Base-by-base conservation (phyloP, 2,888 invertebrate genomes). In the Callosobruchus maculatus region DNA sequence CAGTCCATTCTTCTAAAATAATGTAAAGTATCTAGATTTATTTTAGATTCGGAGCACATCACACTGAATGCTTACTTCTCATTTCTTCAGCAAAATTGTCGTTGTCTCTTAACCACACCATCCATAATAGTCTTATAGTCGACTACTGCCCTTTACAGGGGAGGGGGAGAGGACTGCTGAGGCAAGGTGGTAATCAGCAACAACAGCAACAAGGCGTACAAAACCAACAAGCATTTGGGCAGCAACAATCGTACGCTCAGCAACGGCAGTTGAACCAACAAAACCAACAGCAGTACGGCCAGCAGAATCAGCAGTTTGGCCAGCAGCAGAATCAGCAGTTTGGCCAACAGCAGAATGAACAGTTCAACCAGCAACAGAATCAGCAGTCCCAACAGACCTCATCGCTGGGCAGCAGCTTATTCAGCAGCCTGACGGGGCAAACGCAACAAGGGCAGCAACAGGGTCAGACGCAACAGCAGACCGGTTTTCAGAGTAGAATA, bases 91-190 rank as follows among this genome's bases (percentile, higher is more conserved):
- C 49, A 49, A 7, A 13, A 49, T 49, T 18, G 13, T 49, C 3
- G 26, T 26, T 26, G 7, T 49, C 4, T 18, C 9, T 9, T 9
- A 30, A 30, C 9, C 30, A 30, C 30, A 30, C 3, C 9, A 30
- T 9, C 30, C 3, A 30, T 49, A 49, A 49, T 49, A 49, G 13
- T 18, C 49, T 49, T 5, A 49, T 1, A 1, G 49, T 18, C 13
- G 49, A 7, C 18, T 13, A 3, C 49, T 49, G 21, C 68, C 2
- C 68, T 77, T 84, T 84, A 71, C 88, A 90, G 90, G 89, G 88
- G 91, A 90, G 89, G 88, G 89, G 88, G 89, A 90, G 89, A 89
- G 89, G 90, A 87, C 89, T 87, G 89, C 89, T 86, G 89, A 89
- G 87, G 86, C 88, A 85, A 86, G 90, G 84, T 89, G 90, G 88